A percentile compares a stretch with the other conserved stretches of the same genome.
Evolutionary conservation across 2,888 invertebrate species (phyloP).

Genomic region (Drosophila pseudotakahashii): DNA sequence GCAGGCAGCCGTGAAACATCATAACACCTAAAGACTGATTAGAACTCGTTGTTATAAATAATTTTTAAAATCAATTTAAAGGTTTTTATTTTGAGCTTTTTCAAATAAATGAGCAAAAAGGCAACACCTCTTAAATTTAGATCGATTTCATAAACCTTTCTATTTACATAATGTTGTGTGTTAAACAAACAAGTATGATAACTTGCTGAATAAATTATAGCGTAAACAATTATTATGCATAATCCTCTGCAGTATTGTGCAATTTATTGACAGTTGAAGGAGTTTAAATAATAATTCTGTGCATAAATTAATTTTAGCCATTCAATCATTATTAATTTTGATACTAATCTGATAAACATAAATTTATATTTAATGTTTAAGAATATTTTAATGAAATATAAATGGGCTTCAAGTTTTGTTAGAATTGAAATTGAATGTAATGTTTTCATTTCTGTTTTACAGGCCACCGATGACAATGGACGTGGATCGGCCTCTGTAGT

Average conservation of each 20-base stretch:
- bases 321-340: background rate
- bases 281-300: background rate
- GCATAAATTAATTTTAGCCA: background rate
- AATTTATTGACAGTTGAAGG: background rate
- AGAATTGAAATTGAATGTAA: background rate
- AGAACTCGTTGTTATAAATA: background rate
- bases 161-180: background rate
- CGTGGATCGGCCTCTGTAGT: conserved; percentile 91
- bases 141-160: background rate
- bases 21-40: background rate
- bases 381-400: no score
- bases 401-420: no score
- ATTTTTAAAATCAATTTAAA: background rate
- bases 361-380: no score
- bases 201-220: conserved; percentile 5
- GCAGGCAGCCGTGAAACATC: background rate
- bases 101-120: no score
- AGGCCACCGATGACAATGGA: conserved; percentile 94
- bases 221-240: background rate
- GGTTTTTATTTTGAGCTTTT: no score
- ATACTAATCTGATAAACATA: background rate
- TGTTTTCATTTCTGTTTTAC: conserved; percentile 4
- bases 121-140: background rate
- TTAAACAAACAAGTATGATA: background rate
- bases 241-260: background rate